Base-by-base conservation (phyloP, 2,888 invertebrate species). In the Limenitis camilla region DNA sequence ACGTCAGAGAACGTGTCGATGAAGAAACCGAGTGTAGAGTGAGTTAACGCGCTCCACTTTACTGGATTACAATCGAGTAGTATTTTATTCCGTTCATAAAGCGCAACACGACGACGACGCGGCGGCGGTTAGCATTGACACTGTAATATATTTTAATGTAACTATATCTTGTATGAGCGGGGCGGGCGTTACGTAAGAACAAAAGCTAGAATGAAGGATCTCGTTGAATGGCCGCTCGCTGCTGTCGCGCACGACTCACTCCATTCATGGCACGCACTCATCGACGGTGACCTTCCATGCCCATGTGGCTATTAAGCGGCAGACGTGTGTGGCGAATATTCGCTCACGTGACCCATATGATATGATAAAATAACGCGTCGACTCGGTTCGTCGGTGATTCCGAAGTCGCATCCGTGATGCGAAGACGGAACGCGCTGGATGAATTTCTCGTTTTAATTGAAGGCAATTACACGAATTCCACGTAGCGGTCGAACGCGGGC, bases 391-490 rank as follows among this genome's bases (percentile, higher is more conserved):
- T 54, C 50, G 41, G 30, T 42, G 40, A 32, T 42, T 41, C 40
- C 41, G 51, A 53, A 56, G 48, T 40, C 49, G 46, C 60, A 44
- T 55, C 52, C 49, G 42, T 55, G 49, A 59, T 57, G 58, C 65
- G 66, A 69, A 71, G 71, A 73, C 71, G 68, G 67, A 71, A 69
- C 71, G 64, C 70, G 67, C 52, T 62, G 56, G 61, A 61, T 63
- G 61, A 60, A 64, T 65, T 65, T 76, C 75, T 80, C 72, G 73
- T 81, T 83, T 78, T 83, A 82, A 83, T 83, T 84, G 80, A 77
- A 76, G 75, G 75, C 80, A 82, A 85, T 83, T 85, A 84, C 74
- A 81, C 80, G 77, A 84, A 83, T 88, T 83, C 82, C 82, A 80
- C 83, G 79, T 80, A 81, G 83, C 81, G 78, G 76, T 78, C 67